A percentile compares a stretch with the other conserved stretches of the same genome.
Conservation (phyloP, 2,113 vertebrate genomes). For the Rhea americana region DNA sequence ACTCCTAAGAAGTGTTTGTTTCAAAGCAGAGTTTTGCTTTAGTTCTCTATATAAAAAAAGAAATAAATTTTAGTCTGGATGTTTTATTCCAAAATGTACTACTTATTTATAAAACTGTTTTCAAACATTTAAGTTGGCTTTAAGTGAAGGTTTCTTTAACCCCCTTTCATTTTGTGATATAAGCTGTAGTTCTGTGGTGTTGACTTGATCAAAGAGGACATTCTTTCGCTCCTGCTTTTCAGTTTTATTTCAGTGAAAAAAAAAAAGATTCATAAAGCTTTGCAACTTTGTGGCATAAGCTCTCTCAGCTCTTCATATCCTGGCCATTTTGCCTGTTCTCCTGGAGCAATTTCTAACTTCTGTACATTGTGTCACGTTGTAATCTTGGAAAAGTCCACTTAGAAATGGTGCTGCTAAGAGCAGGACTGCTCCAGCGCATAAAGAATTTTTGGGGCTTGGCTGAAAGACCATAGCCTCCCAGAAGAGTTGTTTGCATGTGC, state of each 20-base stretch:
- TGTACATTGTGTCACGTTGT: accelerated
- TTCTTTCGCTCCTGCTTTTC: not conserved
- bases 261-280: not conserved
- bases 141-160: not conserved
- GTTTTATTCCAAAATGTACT: not conserved
- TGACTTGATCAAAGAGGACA: not conserved
- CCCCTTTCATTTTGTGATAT: not conserved
- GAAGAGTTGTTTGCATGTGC: not conserved
- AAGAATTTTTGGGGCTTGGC: not conserved
- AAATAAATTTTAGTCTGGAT: not conserved
- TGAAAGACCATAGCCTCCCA: accelerated
- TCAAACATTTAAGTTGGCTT: not conserved
- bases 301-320: not conserved
- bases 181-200: not conserved
- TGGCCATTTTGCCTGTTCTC: not conserved
- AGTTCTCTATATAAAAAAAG: not conserved
- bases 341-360: not conserved
- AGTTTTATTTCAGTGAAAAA: not conserved
- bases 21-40: not conserved
- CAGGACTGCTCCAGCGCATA: not conserved
- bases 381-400: not conserved
- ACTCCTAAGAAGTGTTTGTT: not conserved
- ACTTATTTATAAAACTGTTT: not conserved
- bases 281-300: not conserved
- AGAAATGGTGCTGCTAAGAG: not conserved